These are phyloP conservation scores for Troides aeacus DNA, from an alignment of 2,888 invertebrate genomes.

Conservation along the genomic window DNA sequence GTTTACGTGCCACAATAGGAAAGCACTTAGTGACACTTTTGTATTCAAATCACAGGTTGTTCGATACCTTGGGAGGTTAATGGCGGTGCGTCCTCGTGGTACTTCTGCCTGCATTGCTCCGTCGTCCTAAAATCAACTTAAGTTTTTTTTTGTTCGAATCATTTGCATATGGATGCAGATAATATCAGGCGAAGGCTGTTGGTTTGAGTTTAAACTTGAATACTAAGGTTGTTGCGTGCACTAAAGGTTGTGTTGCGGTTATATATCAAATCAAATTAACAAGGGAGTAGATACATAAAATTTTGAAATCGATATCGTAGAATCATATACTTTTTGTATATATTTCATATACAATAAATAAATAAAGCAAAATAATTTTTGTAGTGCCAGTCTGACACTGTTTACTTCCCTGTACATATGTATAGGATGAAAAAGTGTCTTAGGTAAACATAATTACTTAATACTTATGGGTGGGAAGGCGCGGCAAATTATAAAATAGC, in stretches of 20 bases:
- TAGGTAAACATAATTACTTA: conserved; percentile 31
- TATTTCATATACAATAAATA: too few relatives aligned
- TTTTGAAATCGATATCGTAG: too few relatives aligned
- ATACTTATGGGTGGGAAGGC: conserved; percentile 21
- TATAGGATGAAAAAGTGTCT: conserved; percentile 19
- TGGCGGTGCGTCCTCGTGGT: conserved; percentile 47
- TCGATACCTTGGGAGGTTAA: conserved; percentile 52
- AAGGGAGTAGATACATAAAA: too few relatives aligned
- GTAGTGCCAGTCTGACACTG: not conserved
- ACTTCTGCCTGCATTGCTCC: conserved; percentile 34
- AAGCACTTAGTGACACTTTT: conserved; percentile 56
- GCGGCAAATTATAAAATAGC: conserved; percentile 25
- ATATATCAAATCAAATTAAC: not conserved
- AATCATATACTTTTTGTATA: too few relatives aligned
- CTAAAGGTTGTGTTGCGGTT: not conserved
- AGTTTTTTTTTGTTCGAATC: conserved; percentile 24
- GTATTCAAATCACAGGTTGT: conserved; percentile 70
- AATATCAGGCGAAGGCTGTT: not conserved
- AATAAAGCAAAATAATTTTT: not conserved
- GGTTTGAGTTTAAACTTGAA: not conserved
- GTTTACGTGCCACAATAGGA: conserved; percentile 45
- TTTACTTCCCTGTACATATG: not conserved
- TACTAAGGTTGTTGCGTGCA: not conserved
- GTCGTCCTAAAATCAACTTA: conserved; percentile 32
- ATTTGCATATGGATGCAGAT: conserved; percentile 22